A percentile compares a stretch with the other conserved stretches of the same genome.
Evolutionary conservation across 2,797 vertebrate species (phyloP).

Genomic region (Lycodopsis pacificus): DNA sequence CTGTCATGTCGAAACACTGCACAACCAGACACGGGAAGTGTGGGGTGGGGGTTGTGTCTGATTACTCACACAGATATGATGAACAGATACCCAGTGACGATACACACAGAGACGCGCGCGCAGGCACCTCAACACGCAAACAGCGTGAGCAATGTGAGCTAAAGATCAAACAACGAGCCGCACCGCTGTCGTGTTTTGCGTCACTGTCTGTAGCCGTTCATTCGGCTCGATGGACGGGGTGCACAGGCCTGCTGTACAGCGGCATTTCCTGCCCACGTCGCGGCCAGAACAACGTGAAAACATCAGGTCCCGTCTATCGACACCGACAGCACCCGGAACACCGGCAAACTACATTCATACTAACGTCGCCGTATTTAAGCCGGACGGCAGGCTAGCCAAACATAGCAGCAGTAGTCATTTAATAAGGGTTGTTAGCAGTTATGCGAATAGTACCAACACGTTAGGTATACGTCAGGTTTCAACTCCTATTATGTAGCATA

Average conservation of each 20-base stretch:
- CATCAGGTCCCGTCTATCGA: conserved; percentile 57
- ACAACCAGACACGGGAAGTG: not conserved
- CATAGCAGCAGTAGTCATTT: not conserved
- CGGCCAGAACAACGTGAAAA: conserved; percentile 53
- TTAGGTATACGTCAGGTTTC: not conserved
- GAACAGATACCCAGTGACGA: not conserved
- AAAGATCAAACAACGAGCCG: conserved; percentile 13
- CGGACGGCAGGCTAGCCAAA: not conserved
- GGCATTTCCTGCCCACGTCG: conserved; percentile 71
- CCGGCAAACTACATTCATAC: not conserved
- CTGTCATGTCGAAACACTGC: conserved; percentile 84
- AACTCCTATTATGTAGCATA: conserved; percentile 12
- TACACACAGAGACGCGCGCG: not conserved
- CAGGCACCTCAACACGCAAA: not conserved
- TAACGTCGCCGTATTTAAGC: not conserved
- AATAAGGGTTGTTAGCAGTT: not conserved
- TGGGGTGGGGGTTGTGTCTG: not conserved
- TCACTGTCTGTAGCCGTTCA: not conserved
- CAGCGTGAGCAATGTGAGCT: not conserved
- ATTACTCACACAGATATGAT: conserved; percentile 11
- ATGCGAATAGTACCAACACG: not conserved
- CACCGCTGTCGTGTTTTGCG: conserved; percentile 16
- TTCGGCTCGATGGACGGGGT: conserved; percentile 16
- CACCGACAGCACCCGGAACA: not conserved
- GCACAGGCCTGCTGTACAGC: conserved; percentile 64